Evolutionary conservation across 1,140 invertebrate species (phyloP), one percentile per base, ranked within the genome.

Genomic region (Tribolium madens): DNA sequence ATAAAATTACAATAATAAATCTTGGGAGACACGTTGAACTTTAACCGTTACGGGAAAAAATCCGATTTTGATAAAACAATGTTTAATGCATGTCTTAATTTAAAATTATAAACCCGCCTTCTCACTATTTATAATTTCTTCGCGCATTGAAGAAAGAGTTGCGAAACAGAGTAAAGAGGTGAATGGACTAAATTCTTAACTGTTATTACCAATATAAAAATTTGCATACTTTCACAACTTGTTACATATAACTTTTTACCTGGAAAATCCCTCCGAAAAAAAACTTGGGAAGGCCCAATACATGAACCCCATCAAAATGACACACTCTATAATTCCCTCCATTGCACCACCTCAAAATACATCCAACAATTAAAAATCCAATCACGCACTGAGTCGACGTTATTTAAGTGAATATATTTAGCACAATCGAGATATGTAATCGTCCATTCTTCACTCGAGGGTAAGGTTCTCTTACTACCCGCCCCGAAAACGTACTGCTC

Each of bases 231-330:
- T 47, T 70, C 52, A 76, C 64, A 48, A 64, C 52, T 70, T 75
- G 12, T 15, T 33, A 57, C 17, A 57, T 36, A 33, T 31, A 18
- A 60, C 9, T 52, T 76, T 75, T 33, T 57, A 83, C 82, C 82
- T 83, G 18, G 68, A 76, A 6, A 81, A 64, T 6, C 80, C 81
- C 64, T 78, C 73, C 0, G 73, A 76, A 76, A 83, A 82, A 26
- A 82, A 79, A 46, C 73, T 78, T 12, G 83, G 83, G 74, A 78
- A 84, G n/a, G 78, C 64, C 83, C 83, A 84, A 50, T 83, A 84
- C 12, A 84, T 50, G 42, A 82, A 78, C 26, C 82, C 82, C 10
- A 81, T 33, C 36, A 82, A 81, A 75, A 82, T 79, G 3, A 80
- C 48, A 31, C 79, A 77, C 53, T 84, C 83, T 33, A 83, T 48